Conservation (phyloP, 1,140 invertebrate genomes). For the Drosophila willistoni region DNA sequence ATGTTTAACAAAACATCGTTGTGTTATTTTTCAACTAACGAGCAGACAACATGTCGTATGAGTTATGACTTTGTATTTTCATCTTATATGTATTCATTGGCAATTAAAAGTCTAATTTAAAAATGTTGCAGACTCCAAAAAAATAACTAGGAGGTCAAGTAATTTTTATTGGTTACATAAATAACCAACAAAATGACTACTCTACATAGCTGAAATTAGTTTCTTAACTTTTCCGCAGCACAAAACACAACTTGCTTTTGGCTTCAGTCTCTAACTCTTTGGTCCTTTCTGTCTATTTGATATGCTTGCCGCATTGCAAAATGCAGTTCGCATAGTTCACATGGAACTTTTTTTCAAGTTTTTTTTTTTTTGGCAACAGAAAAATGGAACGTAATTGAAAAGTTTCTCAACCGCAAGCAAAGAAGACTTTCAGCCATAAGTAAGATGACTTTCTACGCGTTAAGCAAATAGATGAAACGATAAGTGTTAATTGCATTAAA, state of each 20-base stretch:
- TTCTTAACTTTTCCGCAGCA: slow-evolving; percentile 2
- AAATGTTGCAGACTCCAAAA: background rate
- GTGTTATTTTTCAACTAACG: slow-evolving; percentile 39
- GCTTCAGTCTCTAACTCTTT: background rate
- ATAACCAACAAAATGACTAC: background rate
- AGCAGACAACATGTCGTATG: slow-evolving; percentile 42
- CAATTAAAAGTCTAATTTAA: background rate
- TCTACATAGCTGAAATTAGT: background rate
- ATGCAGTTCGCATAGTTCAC: slow-evolving; percentile 67
- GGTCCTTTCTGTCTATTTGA: background rate
- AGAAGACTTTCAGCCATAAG: slow-evolving; percentile 38
- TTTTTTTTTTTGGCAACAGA: slow-evolving; percentile 6
- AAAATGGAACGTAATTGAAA: slow-evolving; percentile 17
- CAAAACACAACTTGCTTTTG: background rate
- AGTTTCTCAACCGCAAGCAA: slow-evolving; percentile 17
- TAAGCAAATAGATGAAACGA: slow-evolving; percentile 1
- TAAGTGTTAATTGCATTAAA: slow-evolving; percentile 36
- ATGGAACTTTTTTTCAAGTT: slow-evolving; percentile 60
- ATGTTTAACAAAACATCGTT: slow-evolving; percentile 35
- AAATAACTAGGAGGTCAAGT: background rate
- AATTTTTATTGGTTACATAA: background rate
- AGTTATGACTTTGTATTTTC: slow-evolving; percentile 20
- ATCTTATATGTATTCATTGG: too few relatives aligned
- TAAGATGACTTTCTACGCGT: background rate
- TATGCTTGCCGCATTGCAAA: slow-evolving; percentile 68